phyloP scores from a whole-genome alignment of 2,888 invertebrate species.

The Hirtodrosophila histrioides region DNA sequence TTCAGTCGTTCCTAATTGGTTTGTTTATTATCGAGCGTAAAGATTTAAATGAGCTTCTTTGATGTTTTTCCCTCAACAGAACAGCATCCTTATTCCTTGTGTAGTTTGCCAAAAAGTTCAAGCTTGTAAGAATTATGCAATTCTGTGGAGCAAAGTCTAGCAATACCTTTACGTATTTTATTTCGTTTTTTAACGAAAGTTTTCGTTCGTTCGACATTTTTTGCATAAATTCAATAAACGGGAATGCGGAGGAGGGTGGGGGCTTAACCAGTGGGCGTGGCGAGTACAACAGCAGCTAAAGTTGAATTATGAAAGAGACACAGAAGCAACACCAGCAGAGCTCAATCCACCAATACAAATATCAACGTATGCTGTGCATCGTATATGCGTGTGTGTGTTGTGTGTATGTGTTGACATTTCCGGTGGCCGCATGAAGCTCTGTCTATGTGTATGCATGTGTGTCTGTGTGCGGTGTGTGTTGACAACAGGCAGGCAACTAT shows the following conservation, averaged over 20 bases:
- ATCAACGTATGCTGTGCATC: constrained; percentile 5
- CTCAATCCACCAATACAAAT: constrained; percentile 32
- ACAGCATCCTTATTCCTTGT: not conserved
- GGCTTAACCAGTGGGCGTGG: constrained; percentile 39
- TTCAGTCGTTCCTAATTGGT: no score
- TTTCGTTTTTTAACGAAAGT: constrained; percentile 25
- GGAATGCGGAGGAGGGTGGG: not conserved
- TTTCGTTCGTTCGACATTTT: constrained; percentile 12
- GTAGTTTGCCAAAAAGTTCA: constrained; percentile 4
- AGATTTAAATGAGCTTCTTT: no score
- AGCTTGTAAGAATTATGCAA: constrained; percentile 36
- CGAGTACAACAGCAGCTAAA: constrained; percentile 50
- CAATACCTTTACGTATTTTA: constrained; percentile 33
- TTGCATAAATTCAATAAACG: constrained; percentile 48
- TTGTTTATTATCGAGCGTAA: no score
- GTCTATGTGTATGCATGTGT: constrained; percentile 13
- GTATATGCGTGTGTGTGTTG: constrained; percentile 1
- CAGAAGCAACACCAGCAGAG: constrained; percentile 30
- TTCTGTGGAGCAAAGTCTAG: constrained; percentile 19
- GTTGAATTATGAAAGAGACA: constrained; percentile 68
- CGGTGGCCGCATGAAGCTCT: constrained; percentile 51
- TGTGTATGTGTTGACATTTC: constrained; percentile 53
- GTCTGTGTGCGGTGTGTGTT: constrained; percentile 48
- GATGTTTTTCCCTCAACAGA: no score
- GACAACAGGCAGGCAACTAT: constrained; percentile 58